phyloP scores from a whole-genome alignment of 2,113 vertebrate species.

The Lichenostomus cassidix region DNA sequence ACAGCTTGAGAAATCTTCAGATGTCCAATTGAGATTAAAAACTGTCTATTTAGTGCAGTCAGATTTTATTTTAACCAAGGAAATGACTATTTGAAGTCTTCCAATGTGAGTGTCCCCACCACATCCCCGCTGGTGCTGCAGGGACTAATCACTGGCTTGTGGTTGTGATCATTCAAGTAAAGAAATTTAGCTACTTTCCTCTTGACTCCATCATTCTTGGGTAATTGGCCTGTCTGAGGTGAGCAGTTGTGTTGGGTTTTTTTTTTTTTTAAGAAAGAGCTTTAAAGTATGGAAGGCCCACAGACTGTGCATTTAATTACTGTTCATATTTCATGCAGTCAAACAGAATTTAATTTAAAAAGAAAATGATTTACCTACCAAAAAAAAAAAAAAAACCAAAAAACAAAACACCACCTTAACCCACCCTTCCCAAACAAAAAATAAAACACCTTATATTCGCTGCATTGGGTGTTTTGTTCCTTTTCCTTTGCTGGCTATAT shows the following conservation, averaged over 20 bases:
- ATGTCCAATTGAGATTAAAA: slow-evolving; percentile 99
- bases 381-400: not conserved
- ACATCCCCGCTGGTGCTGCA: slow-evolving; percentile 84
- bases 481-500: not conserved
- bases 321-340: slow-evolving; percentile 86
- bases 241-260: slow-evolving; percentile 68
- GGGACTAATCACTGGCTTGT: slow-evolving; percentile 91
- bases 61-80: slow-evolving; percentile 96
- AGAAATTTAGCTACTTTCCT: slow-evolving; percentile 94
- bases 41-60: slow-evolving; percentile 95
- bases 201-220: slow-evolving; percentile 88
- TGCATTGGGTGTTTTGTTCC: not conserved
- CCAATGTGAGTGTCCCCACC: slow-evolving; percentile 83
- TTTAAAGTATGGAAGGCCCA: slow-evolving; percentile 84
- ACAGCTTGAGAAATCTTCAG: slow-evolving; percentile 98
- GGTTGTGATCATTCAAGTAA: slow-evolving; percentile 95
- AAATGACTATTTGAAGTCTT: slow-evolving; percentile 96
- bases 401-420: not conserved
- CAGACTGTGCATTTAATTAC: slow-evolving; percentile 89
- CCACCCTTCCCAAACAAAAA: slow-evolving; percentile 5
- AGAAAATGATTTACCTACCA: slow-evolving; percentile 79
- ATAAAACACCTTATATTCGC: not conserved
- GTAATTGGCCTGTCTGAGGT: slow-evolving; percentile 90
- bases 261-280: slow-evolving; percentile 73
- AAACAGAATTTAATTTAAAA: slow-evolving; percentile 80